Evolutionary conservation across 2,888 invertebrate genomes (phyloP).

Genomic region (Onchidella celtica): DNA sequence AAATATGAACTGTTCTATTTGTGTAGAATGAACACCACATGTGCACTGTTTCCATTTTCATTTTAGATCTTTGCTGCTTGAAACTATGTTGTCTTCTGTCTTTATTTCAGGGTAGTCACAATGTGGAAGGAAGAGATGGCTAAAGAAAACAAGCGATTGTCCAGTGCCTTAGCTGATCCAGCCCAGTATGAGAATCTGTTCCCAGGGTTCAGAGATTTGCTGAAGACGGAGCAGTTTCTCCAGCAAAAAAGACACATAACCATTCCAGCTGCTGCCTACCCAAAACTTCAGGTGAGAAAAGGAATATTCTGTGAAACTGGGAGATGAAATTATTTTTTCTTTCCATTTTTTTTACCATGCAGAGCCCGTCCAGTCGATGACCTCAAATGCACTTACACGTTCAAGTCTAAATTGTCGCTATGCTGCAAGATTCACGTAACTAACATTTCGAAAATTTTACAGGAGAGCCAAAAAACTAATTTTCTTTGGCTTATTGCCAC

Average conservation of each 20-base stretch:
- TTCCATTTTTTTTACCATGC: not conserved
- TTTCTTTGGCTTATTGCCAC: no score
- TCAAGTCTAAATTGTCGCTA: no score
- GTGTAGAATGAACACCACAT: no score
- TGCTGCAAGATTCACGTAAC: no score
- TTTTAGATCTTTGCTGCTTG: no score
- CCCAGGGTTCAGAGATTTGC: conserved; percentile 87
- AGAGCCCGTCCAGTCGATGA: not conserved
- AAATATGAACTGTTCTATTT: no score
- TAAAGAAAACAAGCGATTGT: conserved; percentile 92
- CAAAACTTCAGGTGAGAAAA: conserved; percentile 80
- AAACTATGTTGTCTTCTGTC: no score
- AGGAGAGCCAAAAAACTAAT: no score
- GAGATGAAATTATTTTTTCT: not conserved
- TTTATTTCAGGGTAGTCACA: conserved; percentile 82
- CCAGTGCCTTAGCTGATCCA: conserved; percentile 96
- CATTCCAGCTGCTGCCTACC: conserved; percentile 84
- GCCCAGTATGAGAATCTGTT: conserved; percentile 97
- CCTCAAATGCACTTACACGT: not conserved
- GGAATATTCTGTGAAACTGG: no score
- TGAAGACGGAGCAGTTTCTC: conserved; percentile 86
- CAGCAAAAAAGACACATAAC: conserved; percentile 63
- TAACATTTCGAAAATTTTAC: no score
- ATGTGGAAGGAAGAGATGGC: conserved; percentile 92
- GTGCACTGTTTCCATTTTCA: no score